These are phyloP conservation scores for Dryas iulia DNA, from an alignment of 1,140 invertebrate species.

Conservation along the genomic window DNA sequence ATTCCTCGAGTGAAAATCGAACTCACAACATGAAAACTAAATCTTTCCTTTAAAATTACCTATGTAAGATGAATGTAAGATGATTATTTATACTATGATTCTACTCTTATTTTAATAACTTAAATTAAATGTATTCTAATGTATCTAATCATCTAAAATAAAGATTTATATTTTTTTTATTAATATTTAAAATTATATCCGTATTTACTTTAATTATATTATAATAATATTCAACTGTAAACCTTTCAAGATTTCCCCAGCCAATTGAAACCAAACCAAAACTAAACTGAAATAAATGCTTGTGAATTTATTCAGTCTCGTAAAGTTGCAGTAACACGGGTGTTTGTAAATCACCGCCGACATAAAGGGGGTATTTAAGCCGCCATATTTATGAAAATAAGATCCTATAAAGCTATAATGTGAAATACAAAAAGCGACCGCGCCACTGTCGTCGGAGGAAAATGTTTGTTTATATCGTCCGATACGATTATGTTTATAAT, in stretches of 20 bases:
- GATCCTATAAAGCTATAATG: slow-evolving; percentile 70
- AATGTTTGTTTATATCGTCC: slow-evolving; percentile 38
- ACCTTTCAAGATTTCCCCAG: not conserved
- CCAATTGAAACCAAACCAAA: not conserved
- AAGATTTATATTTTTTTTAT: too few species aligned
- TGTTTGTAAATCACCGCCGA: slow-evolving; percentile 72
- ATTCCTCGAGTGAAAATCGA: too few species aligned
- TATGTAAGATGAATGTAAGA: too few species aligned
- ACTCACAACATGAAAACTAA: too few species aligned
- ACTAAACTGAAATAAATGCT: slow-evolving; percentile 3
- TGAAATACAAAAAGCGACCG: slow-evolving; percentile 74
- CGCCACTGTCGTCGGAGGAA: slow-evolving; percentile 51
- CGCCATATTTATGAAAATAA: slow-evolving; percentile 78
- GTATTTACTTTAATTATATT: too few species aligned
- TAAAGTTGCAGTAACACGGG: slow-evolving; percentile 34
- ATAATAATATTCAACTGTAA: not conserved
- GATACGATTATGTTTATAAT: slow-evolving; percentile 33
- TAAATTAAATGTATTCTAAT: too few species aligned
- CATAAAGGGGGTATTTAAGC: slow-evolving; percentile 72
- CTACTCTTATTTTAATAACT: too few species aligned
- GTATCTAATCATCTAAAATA: too few species aligned
- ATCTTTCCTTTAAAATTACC: too few species aligned
- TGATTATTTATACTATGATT: too few species aligned
- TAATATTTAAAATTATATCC: too few species aligned
- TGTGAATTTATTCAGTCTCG: slow-evolving; percentile 8